These are phyloP conservation scores for Macrobrachium rosenbergii DNA, from an alignment of 1,140 invertebrate genomes.

Conservation along the genomic window DNA sequence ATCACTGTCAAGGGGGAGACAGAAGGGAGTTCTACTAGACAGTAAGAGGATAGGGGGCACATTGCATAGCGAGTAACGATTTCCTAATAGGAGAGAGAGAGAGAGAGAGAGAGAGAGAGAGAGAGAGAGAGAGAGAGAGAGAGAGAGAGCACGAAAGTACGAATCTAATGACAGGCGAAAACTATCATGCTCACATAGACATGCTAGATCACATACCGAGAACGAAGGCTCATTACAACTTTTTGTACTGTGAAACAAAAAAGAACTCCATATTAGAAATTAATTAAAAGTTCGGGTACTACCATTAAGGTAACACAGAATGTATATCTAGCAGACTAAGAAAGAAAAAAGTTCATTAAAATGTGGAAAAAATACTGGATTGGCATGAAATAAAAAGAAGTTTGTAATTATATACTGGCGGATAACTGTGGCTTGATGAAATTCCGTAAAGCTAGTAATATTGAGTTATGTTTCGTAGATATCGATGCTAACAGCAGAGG, in stretches of 20 bases:
- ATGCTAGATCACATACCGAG: neutral
- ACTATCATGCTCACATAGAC: neutral
- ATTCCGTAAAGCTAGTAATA: too few relatives aligned
- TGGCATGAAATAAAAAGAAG: neutral
- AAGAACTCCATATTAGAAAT: too few relatives aligned
- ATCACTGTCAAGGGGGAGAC: constrained; percentile 31
- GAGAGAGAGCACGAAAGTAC: neutral
- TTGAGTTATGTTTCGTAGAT: too few relatives aligned
- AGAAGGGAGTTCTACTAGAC: neutral
- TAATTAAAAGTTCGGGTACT: too few relatives aligned
- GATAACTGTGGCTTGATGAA: neutral
- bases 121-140: neutral
- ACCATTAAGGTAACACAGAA: neutral
- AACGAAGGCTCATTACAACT: neutral
- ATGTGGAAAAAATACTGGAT: constrained; percentile 3
- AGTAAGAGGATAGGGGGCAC: too few relatives aligned
- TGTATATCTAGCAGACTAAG: neutral
- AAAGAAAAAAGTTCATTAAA: neutral
- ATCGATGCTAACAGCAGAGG: too few relatives aligned
- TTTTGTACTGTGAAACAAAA: too few relatives aligned
- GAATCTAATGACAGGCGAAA: neutral
- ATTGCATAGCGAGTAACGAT: neutral
- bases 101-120: neutral
- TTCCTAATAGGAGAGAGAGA: neutral
- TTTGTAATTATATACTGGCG: neutral